Base-by-base conservation (phyloP, 2,888 invertebrate genomes). In the Pterostichus niger region DNA sequence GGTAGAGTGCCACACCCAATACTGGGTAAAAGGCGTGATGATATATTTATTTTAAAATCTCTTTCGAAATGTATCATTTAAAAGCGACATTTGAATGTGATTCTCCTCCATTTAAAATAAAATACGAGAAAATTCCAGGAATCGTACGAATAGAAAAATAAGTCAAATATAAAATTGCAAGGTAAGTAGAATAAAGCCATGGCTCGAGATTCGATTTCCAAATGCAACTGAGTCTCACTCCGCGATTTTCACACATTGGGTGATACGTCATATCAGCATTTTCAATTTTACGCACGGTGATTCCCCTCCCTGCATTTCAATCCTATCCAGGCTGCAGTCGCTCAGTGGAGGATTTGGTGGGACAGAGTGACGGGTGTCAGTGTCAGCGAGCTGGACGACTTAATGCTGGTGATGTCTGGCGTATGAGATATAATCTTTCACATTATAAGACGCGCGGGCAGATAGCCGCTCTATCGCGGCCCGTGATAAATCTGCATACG, bases 271-370 rank as follows among this genome's bases (percentile, higher is more conserved):
- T 87, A 87, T 87, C 87, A 84, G 87, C 86, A 86, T 87, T 88
- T 88, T 87, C 88, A 88, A 88, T 88, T 88, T 88, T 87, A 87
- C 88, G 88, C 87, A 86, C 87, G 86, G 86, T 85, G 86, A 4
- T 68, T 68, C 44, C 31, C 68, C 13, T 44, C 68, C 15, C 33
- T 68, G 68, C 68, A 68, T 68, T 68, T 68, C 68, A 68, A 68
- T 68, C 68, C 68, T 17, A 17, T 17, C 24, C 11, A 59, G 59
- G 59, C 11, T 40, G 7, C 40, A 40, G 40, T 31, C 59, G 15
- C 11, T 9, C 59, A 59, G 24, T 40, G 59, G 59, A 24, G 15
- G 15, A 9, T 31, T 40, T 10, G 9, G 24, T 11, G 11, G 10
- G 59, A 24, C 31, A 59, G 11, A 11, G 4, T 59, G 59, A 68